Evolutionary conservation across 2,113 vertebrate genomes (phyloP).

Genomic region (Chaetops frenatus): DNA sequence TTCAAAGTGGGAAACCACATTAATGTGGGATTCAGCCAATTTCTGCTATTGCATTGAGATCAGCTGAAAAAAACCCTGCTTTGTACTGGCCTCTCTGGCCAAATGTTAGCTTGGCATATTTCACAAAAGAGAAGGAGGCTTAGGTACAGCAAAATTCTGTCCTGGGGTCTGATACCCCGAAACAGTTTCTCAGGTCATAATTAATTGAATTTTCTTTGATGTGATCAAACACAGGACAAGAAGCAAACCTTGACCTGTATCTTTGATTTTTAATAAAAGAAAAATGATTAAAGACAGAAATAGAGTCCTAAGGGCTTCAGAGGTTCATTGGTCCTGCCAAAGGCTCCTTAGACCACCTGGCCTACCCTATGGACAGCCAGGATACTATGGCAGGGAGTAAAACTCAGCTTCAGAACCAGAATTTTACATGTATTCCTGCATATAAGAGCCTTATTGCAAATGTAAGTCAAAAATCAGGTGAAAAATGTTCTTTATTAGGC

Average conservation of each 20-base stretch:
- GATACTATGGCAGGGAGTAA: not conserved
- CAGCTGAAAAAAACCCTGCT: not conserved
- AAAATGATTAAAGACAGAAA: not conserved
- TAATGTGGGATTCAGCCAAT: not conserved
- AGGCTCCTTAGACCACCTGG: not conserved
- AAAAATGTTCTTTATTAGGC: not conserved
- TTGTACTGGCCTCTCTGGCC: not conserved
- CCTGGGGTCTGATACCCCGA: not conserved
- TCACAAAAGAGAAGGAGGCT: not conserved
- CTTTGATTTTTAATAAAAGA: not conserved
- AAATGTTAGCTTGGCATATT: conserved; percentile 19
- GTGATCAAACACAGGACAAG: not conserved
- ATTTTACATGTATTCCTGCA: not conserved
- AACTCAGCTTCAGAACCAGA: not conserved
- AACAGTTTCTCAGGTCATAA: not conserved
- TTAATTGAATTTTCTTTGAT: not conserved
- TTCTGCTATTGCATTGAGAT: conserved; percentile 12
- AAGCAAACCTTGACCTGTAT: not conserved
- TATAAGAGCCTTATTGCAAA: fast-evolving
- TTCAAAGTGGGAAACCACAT: conserved; percentile 34
- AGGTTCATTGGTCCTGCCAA: not conserved
- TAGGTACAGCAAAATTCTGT: not conserved
- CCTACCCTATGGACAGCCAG: not conserved
- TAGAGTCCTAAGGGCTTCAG: not conserved
- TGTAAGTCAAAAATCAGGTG: not conserved